Conservation (phyloP, 1,140 invertebrate genomes). For the Macrocentrus cingulum region DNA sequence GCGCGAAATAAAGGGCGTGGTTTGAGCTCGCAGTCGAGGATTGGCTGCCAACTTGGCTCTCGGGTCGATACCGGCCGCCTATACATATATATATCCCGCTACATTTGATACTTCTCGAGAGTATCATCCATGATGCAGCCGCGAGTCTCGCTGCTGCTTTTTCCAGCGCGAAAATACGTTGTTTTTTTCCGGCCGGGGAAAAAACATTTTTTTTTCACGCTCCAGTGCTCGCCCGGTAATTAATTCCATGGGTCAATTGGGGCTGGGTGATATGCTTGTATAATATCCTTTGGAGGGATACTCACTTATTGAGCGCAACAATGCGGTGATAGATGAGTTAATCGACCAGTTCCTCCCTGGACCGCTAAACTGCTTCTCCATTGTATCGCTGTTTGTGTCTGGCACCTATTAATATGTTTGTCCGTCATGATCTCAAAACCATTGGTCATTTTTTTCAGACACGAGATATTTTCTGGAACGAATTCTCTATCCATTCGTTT, state of each 20-base stretch:
- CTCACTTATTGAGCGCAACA: slow-evolving; percentile 56
- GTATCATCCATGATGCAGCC: neutral
- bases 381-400: slow-evolving; percentile 38
- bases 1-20: slow-evolving; percentile 61
- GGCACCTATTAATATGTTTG: neutral
- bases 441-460: too few species aligned
- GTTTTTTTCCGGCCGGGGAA: too few species aligned
- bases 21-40: slow-evolving; percentile 57
- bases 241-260: slow-evolving; percentile 39
- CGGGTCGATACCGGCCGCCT: slow-evolving; percentile 57
- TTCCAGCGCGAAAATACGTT: too few species aligned
- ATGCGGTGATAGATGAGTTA: slow-evolving; percentile 58
- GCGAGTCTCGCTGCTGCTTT: too few species aligned
- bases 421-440: slow-evolving; percentile 2
- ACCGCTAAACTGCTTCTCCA: slow-evolving; percentile 41
- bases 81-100: slow-evolving; percentile 47
- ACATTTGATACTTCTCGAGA: slow-evolving; percentile 54
- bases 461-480: too few species aligned
- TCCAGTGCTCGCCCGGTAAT: slow-evolving; percentile 33
- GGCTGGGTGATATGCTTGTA: slow-evolving; percentile 19
- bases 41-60: slow-evolving; percentile 57
- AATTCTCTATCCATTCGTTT: too few species aligned
- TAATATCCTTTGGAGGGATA: slow-evolving; percentile 37
- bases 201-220: neutral
- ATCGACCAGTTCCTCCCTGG: slow-evolving; percentile 57